Evolutionary conservation across 2,888 invertebrate species (phyloP), one percentile per base, ranked within the genome.

Genomic region (Drosophila engyochracea): DNA sequence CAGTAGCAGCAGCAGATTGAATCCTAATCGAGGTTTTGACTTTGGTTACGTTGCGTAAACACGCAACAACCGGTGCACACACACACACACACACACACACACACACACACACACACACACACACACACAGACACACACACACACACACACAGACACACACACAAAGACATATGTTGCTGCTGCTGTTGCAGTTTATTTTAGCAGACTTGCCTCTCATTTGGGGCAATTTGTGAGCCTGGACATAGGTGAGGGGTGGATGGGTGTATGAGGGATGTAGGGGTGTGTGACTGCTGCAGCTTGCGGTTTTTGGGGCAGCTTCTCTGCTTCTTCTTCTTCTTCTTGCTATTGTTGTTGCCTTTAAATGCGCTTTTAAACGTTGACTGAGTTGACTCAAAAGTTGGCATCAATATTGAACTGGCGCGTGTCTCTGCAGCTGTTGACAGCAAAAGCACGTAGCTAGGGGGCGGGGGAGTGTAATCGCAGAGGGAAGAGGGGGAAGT

Each of bases 21-120:
- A 91, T 91, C 90, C 91, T 92, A 92, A 92, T 92, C 91, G 91
- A 87, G 92, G 92, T 91, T 92, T 86, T 92, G 92, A 91, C 92
- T 92, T 88, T 91, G 92, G 92, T 91, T 90, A 92, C 91, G 89
- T 91, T 92, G 91, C 91, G 91, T 92, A 91, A 92, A 90, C 92
- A 91, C 91, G 91, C 91, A 92, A 92, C 90, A 87, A 86, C 89
- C 85, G 89, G 76, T 83, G 73, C 75, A 73, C 58, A 70, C 35
- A 57, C 63, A 67, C 68, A 59, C 49, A 65, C 68, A 30, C 55
- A 28, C 54, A 12, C 55, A 59, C 30, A 19, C 44, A 19, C 33
- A 39, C 49, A 66, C 67, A 19, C n/a, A 12, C n/a, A n/a, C n/a
- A 16, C 47, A n/a, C 54, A 19, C 51, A 22, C 12, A 31, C 19